Evolutionary conservation across 2,113 vertebrate species (phyloP).

Genomic region (Tinamus guttatus): DNA sequence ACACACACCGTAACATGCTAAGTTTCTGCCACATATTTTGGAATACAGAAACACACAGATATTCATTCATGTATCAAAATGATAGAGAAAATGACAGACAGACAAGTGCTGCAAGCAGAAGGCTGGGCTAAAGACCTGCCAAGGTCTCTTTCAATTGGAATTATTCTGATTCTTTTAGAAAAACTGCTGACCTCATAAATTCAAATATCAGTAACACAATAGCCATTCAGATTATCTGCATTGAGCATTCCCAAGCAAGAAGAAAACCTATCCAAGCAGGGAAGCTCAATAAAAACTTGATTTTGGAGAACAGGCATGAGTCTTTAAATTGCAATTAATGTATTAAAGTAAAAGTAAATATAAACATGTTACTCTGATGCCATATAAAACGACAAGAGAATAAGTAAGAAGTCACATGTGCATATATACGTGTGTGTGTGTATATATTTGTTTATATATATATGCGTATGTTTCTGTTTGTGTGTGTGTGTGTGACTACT

Average conservation of each 20-base stretch:
- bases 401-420: not conserved
- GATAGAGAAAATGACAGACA: not conserved
- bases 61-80: not conserved
- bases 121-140: not conserved
- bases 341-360: not conserved
- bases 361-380: not conserved
- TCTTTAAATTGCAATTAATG: not conserved
- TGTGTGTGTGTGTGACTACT: no score
- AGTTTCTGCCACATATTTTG: not conserved
- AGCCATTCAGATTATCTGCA: not conserved
- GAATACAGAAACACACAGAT: not conserved
- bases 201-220: not conserved
- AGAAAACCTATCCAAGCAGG: not conserved
- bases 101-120: not conserved
- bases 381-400: not conserved
- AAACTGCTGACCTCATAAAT: not conserved
- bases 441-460: not conserved
- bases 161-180: not conserved
- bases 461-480: no score
- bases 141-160: not conserved
- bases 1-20: not conserved
- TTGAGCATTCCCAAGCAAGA: not conserved
- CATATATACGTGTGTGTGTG: not conserved
- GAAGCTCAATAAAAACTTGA: not conserved
- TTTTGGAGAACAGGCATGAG: not conserved